Evolutionary conservation across 2,888 invertebrate genomes (phyloP).

Genomic region (Nemotelus pantherinus): DNA sequence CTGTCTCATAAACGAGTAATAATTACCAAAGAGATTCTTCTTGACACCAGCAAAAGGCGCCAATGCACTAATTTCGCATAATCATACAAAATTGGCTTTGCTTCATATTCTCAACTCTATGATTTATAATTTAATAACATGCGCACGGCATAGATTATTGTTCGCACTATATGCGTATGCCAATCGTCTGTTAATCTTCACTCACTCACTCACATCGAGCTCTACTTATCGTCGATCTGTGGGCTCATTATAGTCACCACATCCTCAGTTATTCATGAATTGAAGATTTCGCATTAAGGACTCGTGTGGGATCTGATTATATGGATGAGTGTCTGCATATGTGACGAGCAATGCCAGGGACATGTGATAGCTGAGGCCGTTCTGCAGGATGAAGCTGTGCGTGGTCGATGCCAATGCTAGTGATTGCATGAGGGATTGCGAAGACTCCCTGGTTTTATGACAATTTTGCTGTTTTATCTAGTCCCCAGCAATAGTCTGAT

Average conservation of each 20-base stretch:
- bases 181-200: slow-evolving; percentile 25
- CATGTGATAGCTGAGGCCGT: not conserved
- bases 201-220: not conserved
- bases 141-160: not conserved
- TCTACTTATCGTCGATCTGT: slow-evolving; percentile 42
- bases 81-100: too few relatives aligned
- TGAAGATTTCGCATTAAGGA: slow-evolving; percentile 39
- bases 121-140: not conserved
- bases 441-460: slow-evolving; percentile 18
- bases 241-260: slow-evolving; percentile 40
- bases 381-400: not conserved
- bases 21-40: too few relatives aligned
- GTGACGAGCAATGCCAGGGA: not conserved
- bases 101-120: too few relatives aligned
- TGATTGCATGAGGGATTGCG: slow-evolving; percentile 2
- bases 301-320: slow-evolving; percentile 21
- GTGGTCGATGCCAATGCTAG: not conserved
- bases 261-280: slow-evolving; percentile 43
- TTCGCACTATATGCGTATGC: not conserved
- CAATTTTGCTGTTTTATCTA: slow-evolving; percentile 35
- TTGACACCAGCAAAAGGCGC: too few relatives aligned
- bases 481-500: not conserved
- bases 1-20: too few relatives aligned
- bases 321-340: not conserved
- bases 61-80: too few relatives aligned